Percentiles rank a stretch among this genome's conserved stretches.
Conservation (phyloP, 2,113 vertebrate genomes). For the Zosterops borbonicus region DNA sequence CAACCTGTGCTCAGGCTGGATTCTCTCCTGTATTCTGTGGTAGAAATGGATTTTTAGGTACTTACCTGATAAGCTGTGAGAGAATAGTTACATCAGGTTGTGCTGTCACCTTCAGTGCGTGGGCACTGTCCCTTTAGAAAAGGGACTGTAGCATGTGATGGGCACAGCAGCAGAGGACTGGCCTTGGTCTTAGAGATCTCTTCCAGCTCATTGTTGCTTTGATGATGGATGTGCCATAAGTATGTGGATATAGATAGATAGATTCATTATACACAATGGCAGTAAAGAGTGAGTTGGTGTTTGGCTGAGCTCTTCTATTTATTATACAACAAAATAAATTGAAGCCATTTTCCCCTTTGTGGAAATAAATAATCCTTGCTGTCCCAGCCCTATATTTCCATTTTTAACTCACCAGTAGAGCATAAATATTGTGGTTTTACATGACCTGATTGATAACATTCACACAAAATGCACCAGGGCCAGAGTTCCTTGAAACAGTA, state of each 20-base stretch:
- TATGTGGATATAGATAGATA: background rate
- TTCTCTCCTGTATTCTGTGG: background rate
- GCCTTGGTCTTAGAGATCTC: background rate
- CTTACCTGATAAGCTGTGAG: background rate
- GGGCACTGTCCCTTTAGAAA: background rate
- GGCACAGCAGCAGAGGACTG: background rate
- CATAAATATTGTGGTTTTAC: background rate
- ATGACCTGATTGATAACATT: background rate
- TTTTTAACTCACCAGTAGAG: background rate
- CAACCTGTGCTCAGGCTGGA: background rate
- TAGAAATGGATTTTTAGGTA: background rate
- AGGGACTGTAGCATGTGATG: fast-evolving
- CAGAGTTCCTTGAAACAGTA: slow-evolving; percentile 23
- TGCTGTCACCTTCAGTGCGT: background rate
- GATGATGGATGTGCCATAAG: background rate
- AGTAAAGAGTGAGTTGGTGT: background rate
- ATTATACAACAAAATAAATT: background rate
- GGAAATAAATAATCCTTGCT: background rate
- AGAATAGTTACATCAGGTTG: background rate
- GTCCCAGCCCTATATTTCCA: background rate
- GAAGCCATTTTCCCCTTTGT: background rate
- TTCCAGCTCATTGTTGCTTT: background rate
- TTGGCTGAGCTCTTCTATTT: background rate
- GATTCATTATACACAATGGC: background rate
- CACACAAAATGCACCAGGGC: background rate